These are phyloP conservation scores for Anthopleura xanthogrammica DNA, from an alignment of 92 coral and sea anemone species.

Conservation along the genomic window DNA sequence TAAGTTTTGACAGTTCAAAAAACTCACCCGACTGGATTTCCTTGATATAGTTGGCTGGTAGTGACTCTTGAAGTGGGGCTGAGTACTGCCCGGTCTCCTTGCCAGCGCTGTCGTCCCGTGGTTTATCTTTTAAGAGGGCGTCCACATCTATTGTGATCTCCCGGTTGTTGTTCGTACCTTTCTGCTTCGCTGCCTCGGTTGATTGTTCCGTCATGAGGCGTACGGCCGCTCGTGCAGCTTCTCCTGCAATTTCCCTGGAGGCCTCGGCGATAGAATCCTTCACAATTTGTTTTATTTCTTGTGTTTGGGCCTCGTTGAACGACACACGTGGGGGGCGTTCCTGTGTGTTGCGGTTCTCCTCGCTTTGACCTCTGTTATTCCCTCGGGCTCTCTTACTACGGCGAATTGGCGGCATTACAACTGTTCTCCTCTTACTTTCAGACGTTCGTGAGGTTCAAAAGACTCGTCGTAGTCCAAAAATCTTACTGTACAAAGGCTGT, in stretches of 20 bases:
- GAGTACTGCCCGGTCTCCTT: background rate
- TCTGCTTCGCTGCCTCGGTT: too few species aligned
- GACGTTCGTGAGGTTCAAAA: too few species aligned
- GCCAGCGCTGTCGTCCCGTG: background rate
- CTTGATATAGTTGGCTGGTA: slow-evolving; percentile 34
- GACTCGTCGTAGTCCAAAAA: too few species aligned
- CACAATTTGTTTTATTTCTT: background rate
- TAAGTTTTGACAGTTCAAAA: slow-evolving; percentile 40
- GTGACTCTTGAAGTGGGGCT: slow-evolving; percentile 8
- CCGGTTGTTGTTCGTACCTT: background rate
- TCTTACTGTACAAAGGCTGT: too few species aligned
- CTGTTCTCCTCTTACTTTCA: too few species aligned
- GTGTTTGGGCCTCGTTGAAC: too few species aligned
- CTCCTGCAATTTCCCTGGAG: background rate
- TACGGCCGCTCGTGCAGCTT: background rate
- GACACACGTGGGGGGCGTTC: too few species aligned
- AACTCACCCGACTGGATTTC: slow-evolving; percentile 54
- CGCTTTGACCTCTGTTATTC: too few species aligned
- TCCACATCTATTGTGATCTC: background rate
- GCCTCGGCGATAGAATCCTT: background rate
- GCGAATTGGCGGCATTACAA: too few species aligned
- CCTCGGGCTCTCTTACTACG: too few species aligned
- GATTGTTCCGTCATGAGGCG: background rate
- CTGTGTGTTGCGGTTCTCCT: too few species aligned
- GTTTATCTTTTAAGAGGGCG: too few species aligned